Evolutionary conservation across 2,113 vertebrate genomes (phyloP).

Genomic region (Litocranius walleri): DNA sequence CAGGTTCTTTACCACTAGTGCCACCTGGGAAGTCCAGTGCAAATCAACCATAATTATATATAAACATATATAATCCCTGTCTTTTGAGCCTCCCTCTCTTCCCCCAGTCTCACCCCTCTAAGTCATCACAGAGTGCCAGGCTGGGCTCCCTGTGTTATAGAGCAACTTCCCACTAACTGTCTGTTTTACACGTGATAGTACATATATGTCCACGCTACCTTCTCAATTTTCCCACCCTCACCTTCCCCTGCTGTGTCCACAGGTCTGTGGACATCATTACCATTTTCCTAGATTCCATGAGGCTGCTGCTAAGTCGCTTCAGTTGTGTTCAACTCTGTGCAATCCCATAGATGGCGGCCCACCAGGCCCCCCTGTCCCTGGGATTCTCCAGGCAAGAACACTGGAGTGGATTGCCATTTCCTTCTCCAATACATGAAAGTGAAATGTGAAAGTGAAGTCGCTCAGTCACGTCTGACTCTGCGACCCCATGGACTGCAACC

Average conservation of each 20-base stretch:
- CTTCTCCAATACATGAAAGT: too few relatives aligned
- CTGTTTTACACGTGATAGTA: not conserved
- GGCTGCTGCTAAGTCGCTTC: too few relatives aligned
- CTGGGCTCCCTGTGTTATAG: not conserved
- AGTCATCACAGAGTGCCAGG: not conserved
- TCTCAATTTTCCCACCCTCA: not conserved
- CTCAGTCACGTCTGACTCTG: too few relatives aligned
- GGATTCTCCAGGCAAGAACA: too few relatives aligned
- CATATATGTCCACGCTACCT: not conserved
- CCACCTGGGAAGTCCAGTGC: not conserved
- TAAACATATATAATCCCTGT: not conserved
- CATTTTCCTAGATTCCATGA: not conserved
- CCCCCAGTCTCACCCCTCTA: not conserved
- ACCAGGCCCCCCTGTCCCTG: too few relatives aligned
- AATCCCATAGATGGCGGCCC: too few relatives aligned
- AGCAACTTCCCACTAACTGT: not conserved
- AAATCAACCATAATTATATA: not conserved
- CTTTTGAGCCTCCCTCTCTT: not conserved
- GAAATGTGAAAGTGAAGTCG: too few relatives aligned
- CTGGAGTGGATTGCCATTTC: too few relatives aligned
- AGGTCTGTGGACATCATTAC: not conserved
- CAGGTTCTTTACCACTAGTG: not conserved
- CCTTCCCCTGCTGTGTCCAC: not conserved
- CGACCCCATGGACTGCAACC: too few relatives aligned
- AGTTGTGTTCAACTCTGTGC: accelerated